Conservation (phyloP, 2,113 vertebrate species). For the Xenopus borealis region DNA sequence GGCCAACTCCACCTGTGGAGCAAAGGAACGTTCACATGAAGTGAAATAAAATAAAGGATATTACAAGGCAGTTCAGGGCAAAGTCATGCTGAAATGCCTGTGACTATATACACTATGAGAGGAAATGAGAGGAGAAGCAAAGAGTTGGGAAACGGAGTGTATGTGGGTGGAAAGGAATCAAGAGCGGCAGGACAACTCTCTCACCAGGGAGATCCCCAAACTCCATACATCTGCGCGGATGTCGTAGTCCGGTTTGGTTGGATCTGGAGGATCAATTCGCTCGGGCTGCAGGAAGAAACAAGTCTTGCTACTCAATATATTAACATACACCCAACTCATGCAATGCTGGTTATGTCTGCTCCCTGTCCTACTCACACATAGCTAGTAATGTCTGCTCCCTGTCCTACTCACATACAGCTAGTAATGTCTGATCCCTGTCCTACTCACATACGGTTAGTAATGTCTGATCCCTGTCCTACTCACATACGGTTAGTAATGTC, state of each 20-base stretch:
- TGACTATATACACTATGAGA: too few relatives aligned
- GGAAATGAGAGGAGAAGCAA: not conserved
- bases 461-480: too few relatives aligned
- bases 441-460: too few relatives aligned
- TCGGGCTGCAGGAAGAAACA: slow-evolving; percentile 71
- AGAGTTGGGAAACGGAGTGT: too few relatives aligned
- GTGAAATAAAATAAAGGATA: too few relatives aligned
- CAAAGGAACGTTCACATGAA: not conserved
- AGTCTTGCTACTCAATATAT: not conserved
- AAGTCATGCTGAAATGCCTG: not conserved
- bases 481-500: too few relatives aligned
- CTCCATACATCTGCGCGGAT: slow-evolving; percentile 94
- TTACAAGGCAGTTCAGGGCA: not conserved
- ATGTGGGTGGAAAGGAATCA: not conserved
- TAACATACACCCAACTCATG: too few relatives aligned
- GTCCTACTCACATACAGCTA: too few relatives aligned
- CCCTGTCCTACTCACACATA: too few relatives aligned
- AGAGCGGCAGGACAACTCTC: not conserved
- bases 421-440: too few relatives aligned
- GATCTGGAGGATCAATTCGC: slow-evolving; percentile 91
- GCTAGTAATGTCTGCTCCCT: too few relatives aligned
- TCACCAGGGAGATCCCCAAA: slow-evolving; percentile 89
- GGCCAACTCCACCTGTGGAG: slow-evolving; percentile 82
- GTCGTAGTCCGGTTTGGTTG: slow-evolving; percentile 91
- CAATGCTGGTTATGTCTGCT: too few relatives aligned